Percentiles rank a stretch among this genome's conserved stretches.
Conservation (phyloP, 1,140 invertebrate species). For the Bombus polaris region DNA sequence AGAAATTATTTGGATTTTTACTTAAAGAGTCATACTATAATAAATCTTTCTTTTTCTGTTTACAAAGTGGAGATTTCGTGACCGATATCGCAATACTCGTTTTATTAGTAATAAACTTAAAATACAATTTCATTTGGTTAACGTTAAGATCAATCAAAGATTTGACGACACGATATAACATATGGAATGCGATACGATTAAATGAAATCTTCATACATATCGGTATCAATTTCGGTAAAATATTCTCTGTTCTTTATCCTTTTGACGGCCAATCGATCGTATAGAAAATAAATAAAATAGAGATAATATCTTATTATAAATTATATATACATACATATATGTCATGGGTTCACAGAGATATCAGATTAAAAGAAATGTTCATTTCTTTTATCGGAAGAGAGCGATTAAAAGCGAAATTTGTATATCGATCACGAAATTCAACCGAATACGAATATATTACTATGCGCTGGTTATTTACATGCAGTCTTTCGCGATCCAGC, state of each 20-base stretch:
- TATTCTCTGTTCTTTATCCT: neutral
- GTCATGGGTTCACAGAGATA: neutral
- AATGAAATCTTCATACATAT: neutral
- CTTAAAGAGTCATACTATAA: constrained; percentile 22
- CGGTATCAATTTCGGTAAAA: neutral
- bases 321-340: neutral
- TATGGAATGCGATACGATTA: neutral
- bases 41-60: neutral
- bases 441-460: constrained; percentile 65
- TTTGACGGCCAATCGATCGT: neutral
- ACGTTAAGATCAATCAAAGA: neutral
- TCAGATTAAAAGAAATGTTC: neutral
- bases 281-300: neutral
- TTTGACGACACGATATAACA: no score
- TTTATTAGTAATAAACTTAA: neutral
- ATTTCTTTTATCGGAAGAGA: neutral
- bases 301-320: neutral
- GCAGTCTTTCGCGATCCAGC: constrained; percentile 63
- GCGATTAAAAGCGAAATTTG: neutral
- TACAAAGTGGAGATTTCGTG: constrained; percentile 14
- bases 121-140: neutral
- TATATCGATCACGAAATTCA: constrained; percentile 32
- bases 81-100: constrained; percentile 2
- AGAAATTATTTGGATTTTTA: constrained; percentile 47
- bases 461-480: constrained; percentile 67